Evolutionary conservation across 2,797 vertebrate species (phyloP).

Genomic region (Ciconia nigra): DNA sequence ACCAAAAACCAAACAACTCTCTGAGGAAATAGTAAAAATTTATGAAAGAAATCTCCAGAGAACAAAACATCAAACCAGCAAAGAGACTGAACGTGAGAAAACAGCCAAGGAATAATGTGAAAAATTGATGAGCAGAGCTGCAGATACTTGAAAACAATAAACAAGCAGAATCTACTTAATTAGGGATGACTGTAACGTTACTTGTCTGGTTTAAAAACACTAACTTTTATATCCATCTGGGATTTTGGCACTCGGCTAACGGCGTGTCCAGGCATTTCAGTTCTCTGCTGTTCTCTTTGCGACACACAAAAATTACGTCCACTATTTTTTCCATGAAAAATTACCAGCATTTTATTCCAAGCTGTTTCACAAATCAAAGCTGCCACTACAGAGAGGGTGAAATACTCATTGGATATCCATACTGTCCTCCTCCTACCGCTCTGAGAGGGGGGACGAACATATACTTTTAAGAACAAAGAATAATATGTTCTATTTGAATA

Average conservation of each 20-base stretch:
- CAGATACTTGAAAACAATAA: constrained; percentile 10
- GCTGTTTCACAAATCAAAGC: background rate
- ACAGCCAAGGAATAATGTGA: background rate
- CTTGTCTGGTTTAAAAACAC: background rate
- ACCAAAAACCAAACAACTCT: background rate
- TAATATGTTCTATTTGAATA: background rate
- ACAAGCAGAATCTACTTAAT: background rate
- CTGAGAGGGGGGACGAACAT: background rate
- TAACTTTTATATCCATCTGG: background rate
- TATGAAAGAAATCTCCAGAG: background rate
- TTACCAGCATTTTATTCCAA: background rate
- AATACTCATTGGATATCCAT: background rate
- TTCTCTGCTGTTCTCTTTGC: background rate
- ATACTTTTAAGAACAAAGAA: background rate
- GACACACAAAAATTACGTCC: background rate
- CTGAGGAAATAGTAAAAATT: background rate
- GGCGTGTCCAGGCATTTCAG: background rate
- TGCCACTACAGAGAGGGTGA: background rate
- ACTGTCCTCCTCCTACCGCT: background rate
- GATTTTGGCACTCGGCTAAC: background rate
- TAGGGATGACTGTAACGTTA: background rate
- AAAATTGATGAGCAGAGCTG: constrained; percentile 30
- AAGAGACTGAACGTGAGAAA: background rate
- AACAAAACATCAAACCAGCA: background rate
- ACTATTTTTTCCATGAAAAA: background rate